Conservation (phyloP, 2,888 invertebrate species). For the Pristionchus exspectatus region DNA sequence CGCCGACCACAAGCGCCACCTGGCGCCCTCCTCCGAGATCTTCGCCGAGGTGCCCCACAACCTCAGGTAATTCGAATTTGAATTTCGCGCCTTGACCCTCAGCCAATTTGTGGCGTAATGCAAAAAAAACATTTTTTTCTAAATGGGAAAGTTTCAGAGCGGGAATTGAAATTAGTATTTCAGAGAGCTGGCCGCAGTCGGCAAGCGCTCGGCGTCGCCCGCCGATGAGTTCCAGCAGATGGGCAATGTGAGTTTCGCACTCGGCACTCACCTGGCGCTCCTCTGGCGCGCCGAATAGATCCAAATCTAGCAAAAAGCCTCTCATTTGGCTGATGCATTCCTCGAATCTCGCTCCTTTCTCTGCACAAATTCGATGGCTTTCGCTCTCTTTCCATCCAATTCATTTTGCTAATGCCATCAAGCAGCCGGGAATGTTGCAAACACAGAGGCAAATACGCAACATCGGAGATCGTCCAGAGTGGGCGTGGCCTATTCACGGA, state of each 20-base stretch:
- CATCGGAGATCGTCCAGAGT: background rate
- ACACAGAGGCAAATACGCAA: background rate
- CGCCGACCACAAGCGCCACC: conserved; percentile 45
- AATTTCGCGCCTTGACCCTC: background rate
- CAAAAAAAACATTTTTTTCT: background rate
- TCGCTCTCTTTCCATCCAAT: background rate
- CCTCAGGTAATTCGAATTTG: conserved; percentile 20
- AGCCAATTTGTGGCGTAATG: background rate
- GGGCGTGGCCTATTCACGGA: background rate
- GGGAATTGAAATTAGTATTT: background rate
- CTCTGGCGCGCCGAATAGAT: background rate
- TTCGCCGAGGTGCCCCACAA: conserved; percentile 24
- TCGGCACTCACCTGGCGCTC: background rate
- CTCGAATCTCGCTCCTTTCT: background rate
- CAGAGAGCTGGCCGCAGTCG: conserved; percentile 26
- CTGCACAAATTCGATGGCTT: background rate
- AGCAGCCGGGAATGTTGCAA: conserved; percentile 9
- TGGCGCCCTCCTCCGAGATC: conserved; percentile 43
- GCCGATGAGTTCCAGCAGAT: conserved; percentile 10
- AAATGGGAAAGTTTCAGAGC: background rate
- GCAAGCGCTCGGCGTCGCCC: conserved; percentile 21
- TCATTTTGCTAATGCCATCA: background rate
- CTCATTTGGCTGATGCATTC: background rate
- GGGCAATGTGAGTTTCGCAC: conserved; percentile 37
- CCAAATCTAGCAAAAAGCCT: background rate